Percentiles rank a stretch among this genome's conserved stretches.
phyloP scores from a whole-genome alignment of 2,797 vertebrate genomes.

The Acanthurus leucopareius region DNA sequence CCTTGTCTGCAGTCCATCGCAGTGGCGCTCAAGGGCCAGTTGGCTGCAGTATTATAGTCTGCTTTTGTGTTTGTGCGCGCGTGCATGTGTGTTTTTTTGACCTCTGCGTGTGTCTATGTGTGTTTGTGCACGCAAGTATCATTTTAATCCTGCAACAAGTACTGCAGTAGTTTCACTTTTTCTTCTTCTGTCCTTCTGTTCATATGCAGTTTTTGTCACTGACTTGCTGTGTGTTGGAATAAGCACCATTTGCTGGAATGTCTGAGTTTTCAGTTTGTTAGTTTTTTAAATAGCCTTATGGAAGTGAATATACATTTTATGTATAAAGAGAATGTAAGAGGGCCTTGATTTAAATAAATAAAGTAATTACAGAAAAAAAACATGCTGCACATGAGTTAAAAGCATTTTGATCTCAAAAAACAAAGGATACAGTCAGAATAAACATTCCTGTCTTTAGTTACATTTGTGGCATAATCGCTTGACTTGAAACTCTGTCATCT shows the following conservation, averaged over 20 bases:
- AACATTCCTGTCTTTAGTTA: conserved; percentile 35
- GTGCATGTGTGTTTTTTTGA: conserved; percentile 17
- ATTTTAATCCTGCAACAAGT: conserved; percentile 52
- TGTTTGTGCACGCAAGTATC: conserved; percentile 21
- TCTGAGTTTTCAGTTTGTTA: not conserved
- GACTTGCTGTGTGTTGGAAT: not conserved
- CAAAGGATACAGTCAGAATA: conserved; percentile 20
- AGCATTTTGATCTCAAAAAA: conserved; percentile 16
- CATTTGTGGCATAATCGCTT: conserved; percentile 32
- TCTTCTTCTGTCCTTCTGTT: conserved; percentile 15
- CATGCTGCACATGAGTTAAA: not conserved
- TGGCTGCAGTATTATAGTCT: conserved; percentile 62
- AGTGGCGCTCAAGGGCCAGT: conserved; percentile 78
- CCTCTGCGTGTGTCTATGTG: not conserved
- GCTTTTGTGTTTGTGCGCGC: conserved; percentile 37
- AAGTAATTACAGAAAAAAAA: conserved; percentile 22
- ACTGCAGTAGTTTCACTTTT: conserved; percentile 41
- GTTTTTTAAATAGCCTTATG: not conserved
- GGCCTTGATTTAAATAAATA: not conserved
- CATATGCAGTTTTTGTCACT: conserved; percentile 22
- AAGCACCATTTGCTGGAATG: not conserved
- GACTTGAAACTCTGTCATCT: conserved; percentile 44
- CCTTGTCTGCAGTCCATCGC: conserved; percentile 67
- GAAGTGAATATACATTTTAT: not conserved
- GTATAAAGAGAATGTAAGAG: not conserved